phyloP scores from a whole-genome alignment of 2,113 vertebrate genomes.

The Agapornis roseicollis region DNA sequence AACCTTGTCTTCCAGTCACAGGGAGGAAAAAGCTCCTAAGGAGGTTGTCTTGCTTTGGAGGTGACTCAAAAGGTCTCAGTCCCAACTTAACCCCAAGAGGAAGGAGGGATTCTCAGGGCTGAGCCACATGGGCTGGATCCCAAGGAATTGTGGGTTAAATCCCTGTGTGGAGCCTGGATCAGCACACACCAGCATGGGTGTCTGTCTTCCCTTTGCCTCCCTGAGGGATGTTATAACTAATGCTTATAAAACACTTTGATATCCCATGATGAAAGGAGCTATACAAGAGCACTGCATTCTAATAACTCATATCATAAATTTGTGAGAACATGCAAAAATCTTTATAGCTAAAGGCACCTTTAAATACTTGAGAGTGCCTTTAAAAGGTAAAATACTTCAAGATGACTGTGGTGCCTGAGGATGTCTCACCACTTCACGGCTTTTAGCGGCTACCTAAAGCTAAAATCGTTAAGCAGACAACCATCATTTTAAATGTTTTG shows the following conservation, averaged over 20 bases:
- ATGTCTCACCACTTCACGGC: conserved; percentile 10
- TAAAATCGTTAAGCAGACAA: background rate
- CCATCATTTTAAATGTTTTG: background rate
- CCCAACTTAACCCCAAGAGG: background rate
- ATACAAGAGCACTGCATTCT: conserved; percentile 18
- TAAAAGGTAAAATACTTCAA: conserved; percentile 42
- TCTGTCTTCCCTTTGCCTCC: background rate
- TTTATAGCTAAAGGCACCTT: conserved; percentile 61
- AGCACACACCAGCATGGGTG: background rate
- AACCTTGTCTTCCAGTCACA: background rate
- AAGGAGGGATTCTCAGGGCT: background rate
- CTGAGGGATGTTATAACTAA: conserved; percentile 40
- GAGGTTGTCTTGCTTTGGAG: rapidly evolving
- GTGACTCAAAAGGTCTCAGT: background rate
- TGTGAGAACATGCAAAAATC: conserved; percentile 49
- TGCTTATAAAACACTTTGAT: conserved; percentile 56
- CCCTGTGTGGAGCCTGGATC: background rate
- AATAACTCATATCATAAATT: conserved; percentile 51
- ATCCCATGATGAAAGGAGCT: conserved; percentile 59
- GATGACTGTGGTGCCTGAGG: conserved; percentile 14
- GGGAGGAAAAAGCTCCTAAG: background rate
- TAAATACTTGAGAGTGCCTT: conserved; percentile 39
- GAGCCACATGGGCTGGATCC: background rate
- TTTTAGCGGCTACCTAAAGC: conserved; percentile 25
- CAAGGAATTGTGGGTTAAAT: background rate